Evolutionary conservation across 2,888 invertebrate genomes (phyloP).

Genomic region (Scelioninae gen. 2): DNA sequence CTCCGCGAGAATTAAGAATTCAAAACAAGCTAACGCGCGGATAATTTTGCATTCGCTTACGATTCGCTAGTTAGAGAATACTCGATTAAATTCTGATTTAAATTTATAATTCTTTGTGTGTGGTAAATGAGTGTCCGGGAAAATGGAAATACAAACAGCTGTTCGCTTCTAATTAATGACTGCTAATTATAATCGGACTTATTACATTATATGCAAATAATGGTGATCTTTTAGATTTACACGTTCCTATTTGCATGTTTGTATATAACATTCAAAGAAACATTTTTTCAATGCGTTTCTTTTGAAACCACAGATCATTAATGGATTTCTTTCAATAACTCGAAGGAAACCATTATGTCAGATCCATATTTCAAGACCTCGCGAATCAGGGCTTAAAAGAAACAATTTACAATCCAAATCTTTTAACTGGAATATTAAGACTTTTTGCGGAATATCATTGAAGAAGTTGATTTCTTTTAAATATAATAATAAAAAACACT

Average conservation of each 20-base stretch:
- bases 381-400: too few species aligned
- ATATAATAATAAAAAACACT: too few species aligned
- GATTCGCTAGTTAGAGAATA: conserved; percentile 3
- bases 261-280: not conserved
- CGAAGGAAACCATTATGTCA: too few species aligned
- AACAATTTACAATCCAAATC: too few species aligned
- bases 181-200: conserved; percentile 12
- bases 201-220: conserved; percentile 16
- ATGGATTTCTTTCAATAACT: too few species aligned
- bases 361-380: too few species aligned
- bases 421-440: too few species aligned
- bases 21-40: conserved; percentile 6
- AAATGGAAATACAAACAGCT: conserved; percentile 25
- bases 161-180: conserved; percentile 23
- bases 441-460: too few species aligned
- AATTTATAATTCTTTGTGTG: conserved; percentile 16
- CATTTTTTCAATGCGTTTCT: too few species aligned
- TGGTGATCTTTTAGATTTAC: not conserved
- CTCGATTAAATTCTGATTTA: conserved; percentile 23
- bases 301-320: not conserved
- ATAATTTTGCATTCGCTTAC: conserved; percentile 1
- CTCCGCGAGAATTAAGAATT: not conserved
- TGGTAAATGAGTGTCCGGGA: conserved; percentile 12
- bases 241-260: not conserved
- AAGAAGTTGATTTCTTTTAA: too few species aligned